phyloP scores from a whole-genome alignment of 2,888 invertebrate species.

The Epistrophella euchroma region DNA sequence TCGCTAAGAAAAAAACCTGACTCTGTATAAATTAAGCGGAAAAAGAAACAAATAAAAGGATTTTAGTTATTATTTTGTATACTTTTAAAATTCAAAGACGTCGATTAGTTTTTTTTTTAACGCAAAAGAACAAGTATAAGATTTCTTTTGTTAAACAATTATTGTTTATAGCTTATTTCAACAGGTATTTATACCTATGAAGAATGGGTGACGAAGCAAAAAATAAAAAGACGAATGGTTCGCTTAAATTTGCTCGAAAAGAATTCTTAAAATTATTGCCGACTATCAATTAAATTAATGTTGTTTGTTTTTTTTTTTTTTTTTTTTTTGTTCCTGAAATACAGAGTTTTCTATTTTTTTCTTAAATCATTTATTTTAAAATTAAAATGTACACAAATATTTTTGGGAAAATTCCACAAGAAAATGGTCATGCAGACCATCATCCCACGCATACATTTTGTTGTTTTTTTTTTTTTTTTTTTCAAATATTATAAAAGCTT shows the following conservation, averaged over 20 bases:
- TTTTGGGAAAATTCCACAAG: slow-evolving; percentile 10
- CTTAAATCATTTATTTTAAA: neutral
- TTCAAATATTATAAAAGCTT: neutral
- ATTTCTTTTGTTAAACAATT: slow-evolving; percentile 1
- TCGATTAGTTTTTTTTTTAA: neutral
- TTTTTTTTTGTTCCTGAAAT: neutral
- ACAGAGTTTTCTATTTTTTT: neutral
- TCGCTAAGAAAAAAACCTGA: neutral
- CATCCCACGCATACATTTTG: neutral
- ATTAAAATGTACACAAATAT: neutral
- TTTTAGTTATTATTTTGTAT: neutral
- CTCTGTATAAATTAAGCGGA: neutral
- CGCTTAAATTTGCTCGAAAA: neutral
- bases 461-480: neutral
- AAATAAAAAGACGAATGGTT: neutral
- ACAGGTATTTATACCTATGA: neutral
- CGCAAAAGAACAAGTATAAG: neutral
- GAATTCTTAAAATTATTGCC: neutral
- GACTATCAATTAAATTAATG: too few species aligned
- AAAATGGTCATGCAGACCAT: neutral
- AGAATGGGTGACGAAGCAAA: neutral
- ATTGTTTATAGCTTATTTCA: neutral
- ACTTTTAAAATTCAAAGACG: neutral
- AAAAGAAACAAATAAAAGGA: neutral
- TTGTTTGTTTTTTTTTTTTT: too few species aligned